Conservation (phyloP, 2,113 vertebrate species). For the Cryptomyrus ogoouensis region DNA sequence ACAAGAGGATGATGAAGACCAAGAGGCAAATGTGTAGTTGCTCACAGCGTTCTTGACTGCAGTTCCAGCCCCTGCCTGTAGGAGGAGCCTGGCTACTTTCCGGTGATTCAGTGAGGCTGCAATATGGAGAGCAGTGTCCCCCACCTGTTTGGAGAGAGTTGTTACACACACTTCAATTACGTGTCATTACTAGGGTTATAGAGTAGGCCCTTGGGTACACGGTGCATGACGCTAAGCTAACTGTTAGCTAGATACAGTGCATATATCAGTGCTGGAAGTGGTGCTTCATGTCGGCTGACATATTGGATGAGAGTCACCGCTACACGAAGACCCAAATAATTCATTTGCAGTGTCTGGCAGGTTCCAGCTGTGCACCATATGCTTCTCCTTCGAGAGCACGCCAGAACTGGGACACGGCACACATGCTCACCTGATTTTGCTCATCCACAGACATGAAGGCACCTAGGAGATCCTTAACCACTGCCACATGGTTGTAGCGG, state of each 20-base stretch:
- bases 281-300: not conserved
- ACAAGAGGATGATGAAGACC: not conserved
- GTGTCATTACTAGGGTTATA: not conserved
- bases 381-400: not conserved
- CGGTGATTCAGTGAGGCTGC: constrained; percentile 81
- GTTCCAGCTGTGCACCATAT: not conserved
- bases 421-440: constrained; percentile 81
- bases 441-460: constrained; percentile 76
- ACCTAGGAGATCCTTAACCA: constrained; percentile 78
- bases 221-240: not conserved
- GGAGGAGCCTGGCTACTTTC: constrained; percentile 73
- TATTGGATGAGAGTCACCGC: not conserved
- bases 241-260: not conserved
- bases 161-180: not conserved
- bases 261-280: not conserved
- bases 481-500: constrained; percentile 79
- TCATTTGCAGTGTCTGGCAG: no score
- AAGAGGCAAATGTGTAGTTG: not conserved
- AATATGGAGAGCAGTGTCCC: constrained; percentile 82
- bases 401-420: not conserved
- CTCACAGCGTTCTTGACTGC: constrained; percentile 72
- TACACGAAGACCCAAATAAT: not conserved
- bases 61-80: constrained; percentile 75
- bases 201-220: not conserved
- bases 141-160: constrained; percentile 54